phyloP scores from a whole-genome alignment of 2,797 vertebrate genomes.

The Hybognathus amarus region DNA sequence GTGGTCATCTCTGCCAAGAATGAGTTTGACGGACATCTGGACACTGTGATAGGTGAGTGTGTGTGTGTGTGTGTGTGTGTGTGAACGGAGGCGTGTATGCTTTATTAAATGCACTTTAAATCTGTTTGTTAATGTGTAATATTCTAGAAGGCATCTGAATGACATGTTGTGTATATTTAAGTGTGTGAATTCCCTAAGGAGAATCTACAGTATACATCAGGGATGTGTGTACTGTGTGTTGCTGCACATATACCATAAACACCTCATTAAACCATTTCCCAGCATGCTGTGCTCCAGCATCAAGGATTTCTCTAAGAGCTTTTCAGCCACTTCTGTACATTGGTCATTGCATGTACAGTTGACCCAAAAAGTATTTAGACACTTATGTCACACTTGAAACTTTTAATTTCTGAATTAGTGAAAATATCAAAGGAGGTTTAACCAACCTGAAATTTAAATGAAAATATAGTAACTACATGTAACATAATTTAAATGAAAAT shows the following conservation, averaged over 20 bases:
- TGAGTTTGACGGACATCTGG: conserved; percentile 84
- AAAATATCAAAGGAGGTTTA: neutral
- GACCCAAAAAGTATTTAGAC: too few relatives aligned
- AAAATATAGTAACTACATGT: too few relatives aligned
- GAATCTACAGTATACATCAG: neutral
- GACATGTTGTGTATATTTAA: neutral
- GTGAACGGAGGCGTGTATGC: too few relatives aligned
- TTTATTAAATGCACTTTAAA: too few relatives aligned
- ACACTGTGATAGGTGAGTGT: conserved; percentile 89
- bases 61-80: neutral
- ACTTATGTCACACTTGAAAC: neutral
- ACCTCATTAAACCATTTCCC: conserved; percentile 26
- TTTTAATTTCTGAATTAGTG: neutral
- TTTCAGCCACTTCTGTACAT: neutral
- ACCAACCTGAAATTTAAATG: neutral
- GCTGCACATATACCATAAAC: conserved; percentile 4
- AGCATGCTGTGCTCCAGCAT: conserved; percentile 20
- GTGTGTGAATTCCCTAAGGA: neutral
- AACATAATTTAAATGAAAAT: too few relatives aligned
- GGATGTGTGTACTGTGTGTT: neutral
- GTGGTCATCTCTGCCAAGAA: conserved; percentile 82
- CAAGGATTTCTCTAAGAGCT: neutral
- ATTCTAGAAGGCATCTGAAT: neutral
- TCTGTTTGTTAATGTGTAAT: neutral
- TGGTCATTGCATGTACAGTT: neutral